phyloP scores from a whole-genome alignment of 2,797 vertebrate species.

The Crenichthys baileyi region DNA sequence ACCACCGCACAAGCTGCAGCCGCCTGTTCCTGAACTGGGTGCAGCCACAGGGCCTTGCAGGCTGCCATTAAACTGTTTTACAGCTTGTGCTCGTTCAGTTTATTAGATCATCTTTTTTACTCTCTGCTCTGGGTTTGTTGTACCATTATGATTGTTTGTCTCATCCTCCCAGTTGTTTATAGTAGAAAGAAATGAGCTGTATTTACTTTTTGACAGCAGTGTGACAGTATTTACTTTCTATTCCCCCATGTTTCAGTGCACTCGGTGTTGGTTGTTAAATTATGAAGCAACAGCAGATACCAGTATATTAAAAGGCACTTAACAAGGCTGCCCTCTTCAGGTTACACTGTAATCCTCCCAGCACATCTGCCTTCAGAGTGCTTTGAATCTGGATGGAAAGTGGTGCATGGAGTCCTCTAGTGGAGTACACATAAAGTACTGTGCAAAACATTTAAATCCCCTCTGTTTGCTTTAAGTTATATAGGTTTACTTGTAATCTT shows the following conservation, averaged over 20 bases:
- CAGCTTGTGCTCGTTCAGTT: slow-evolving; percentile 51
- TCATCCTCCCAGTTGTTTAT: background rate
- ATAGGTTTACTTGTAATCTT: background rate
- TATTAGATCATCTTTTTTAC: slow-evolving; percentile 50
- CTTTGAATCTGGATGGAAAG: slow-evolving; percentile 15
- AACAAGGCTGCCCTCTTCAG: slow-evolving; percentile 70
- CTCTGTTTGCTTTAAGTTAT: background rate
- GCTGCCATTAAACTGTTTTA: slow-evolving; percentile 53
- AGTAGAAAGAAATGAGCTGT: background rate
- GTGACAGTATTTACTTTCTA: slow-evolving; percentile 8
- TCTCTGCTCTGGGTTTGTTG: slow-evolving; percentile 25
- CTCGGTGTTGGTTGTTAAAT: slow-evolving; percentile 35
- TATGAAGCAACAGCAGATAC: slow-evolving; percentile 44
- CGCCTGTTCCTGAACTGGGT: slow-evolving; percentile 33
- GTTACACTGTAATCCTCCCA: slow-evolving; percentile 35
- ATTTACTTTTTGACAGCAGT: background rate
- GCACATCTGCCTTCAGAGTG: slow-evolving; percentile 49
- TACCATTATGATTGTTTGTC: slow-evolving; percentile 13
- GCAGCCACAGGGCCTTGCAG: slow-evolving; percentile 52
- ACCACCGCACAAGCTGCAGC: slow-evolving; percentile 43
- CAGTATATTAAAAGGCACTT: slow-evolving; percentile 46
- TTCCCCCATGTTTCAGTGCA: background rate
- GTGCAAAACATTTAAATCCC: background rate
- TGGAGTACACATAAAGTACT: slow-evolving; percentile 45
- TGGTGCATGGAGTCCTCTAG: slow-evolving; percentile 72